Evolutionary conservation across 2,888 invertebrate species (phyloP).

Genomic region (Atethmia centrago): DNA sequence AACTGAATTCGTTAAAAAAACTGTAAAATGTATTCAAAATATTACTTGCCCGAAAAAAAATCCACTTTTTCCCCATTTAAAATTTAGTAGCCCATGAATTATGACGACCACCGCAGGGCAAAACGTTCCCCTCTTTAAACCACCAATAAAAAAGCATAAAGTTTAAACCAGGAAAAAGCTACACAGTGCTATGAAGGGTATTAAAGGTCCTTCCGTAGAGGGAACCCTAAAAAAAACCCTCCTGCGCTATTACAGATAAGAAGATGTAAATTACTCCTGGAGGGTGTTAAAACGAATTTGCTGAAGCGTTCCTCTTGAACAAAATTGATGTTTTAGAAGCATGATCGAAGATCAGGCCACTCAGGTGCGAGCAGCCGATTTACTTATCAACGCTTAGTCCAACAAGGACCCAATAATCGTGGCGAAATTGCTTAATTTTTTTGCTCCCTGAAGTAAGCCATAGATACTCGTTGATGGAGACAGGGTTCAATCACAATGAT

Average conservation of each 20-base stretch:
- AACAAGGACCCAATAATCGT: slow-evolving; percentile 38
- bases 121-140: slow-evolving; percentile 42
- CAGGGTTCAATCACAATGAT: too few species aligned
- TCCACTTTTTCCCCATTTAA: slow-evolving; percentile 12
- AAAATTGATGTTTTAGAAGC: slow-evolving; percentile 82
- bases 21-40: slow-evolving; percentile 7
- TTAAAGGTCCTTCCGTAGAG: slow-evolving; percentile 44
- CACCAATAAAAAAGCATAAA: slow-evolving; percentile 52
- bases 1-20: slow-evolving; percentile 28
- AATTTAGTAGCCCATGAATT: slow-evolving; percentile 47
- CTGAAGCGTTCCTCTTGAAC: slow-evolving; percentile 78
- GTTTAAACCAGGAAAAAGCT: slow-evolving; percentile 38
- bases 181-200: slow-evolving; percentile 44
- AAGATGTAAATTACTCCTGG: slow-evolving; percentile 85
- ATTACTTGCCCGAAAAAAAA: neutral
- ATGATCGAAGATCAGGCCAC: slow-evolving; percentile 68
- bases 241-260: slow-evolving; percentile 83
- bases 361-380: slow-evolving; percentile 52
- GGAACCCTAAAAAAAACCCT: slow-evolving; percentile 70
- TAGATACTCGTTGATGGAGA: too few species aligned
- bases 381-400: slow-evolving; percentile 51
- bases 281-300: slow-evolving; percentile 83
- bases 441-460: neutral
- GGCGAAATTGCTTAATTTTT: slow-evolving; percentile 48
- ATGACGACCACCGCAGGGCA: slow-evolving; percentile 42